Evolutionary conservation across 2,113 vertebrate genomes (phyloP).

Genomic region (Pavo muticus): DNA sequence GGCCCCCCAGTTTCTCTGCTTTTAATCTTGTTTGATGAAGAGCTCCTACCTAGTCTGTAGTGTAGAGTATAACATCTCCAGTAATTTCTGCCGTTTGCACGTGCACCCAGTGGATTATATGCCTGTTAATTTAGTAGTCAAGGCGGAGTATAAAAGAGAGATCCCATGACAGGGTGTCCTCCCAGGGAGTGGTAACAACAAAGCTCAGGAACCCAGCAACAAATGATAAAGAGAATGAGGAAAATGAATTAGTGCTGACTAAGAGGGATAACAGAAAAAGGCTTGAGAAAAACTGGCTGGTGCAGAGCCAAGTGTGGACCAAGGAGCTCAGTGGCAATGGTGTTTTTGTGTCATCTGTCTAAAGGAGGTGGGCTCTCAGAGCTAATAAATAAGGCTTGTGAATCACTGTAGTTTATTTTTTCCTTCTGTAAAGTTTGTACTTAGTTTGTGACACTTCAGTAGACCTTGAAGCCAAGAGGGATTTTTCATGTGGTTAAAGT

Average conservation of each 20-base stretch:
- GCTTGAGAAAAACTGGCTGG: background rate
- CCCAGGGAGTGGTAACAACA: background rate
- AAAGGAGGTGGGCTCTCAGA: background rate
- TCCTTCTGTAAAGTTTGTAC: background rate
- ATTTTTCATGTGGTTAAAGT: constrained; percentile 22
- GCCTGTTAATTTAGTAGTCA: background rate
- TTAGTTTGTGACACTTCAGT: constrained; percentile 15
- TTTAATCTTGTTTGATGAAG: background rate
- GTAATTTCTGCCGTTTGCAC: background rate
- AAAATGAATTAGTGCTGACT: background rate
- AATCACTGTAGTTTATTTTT: constrained; percentile 21
- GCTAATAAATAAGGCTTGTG: background rate
- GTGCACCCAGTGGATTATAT: background rate
- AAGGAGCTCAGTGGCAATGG: background rate
- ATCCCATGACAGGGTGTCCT: background rate
- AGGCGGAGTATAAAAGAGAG: background rate
- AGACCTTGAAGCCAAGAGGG: constrained; percentile 10
- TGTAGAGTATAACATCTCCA: background rate
- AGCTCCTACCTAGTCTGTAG: background rate
- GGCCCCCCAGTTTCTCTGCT: background rate
- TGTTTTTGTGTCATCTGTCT: background rate
- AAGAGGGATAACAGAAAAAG: background rate
- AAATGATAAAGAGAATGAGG: background rate
- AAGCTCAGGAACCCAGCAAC: background rate
- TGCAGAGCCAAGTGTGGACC: background rate